These are phyloP conservation scores for Andrena trimmerana DNA, from an alignment of 2,888 invertebrate species.

Conservation along the genomic window DNA sequence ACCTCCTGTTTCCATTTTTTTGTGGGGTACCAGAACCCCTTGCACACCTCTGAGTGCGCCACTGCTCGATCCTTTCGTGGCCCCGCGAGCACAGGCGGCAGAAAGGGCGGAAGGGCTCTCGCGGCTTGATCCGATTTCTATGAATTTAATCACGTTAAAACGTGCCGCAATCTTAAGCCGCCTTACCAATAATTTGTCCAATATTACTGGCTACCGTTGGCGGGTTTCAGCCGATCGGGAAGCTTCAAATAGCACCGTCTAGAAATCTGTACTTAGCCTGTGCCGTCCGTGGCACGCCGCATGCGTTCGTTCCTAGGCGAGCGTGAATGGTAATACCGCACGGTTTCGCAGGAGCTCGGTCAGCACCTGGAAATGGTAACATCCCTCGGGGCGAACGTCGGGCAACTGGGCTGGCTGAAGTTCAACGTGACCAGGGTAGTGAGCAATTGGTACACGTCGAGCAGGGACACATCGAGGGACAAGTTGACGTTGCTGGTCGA, in stretches of 20 bases:
- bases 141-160: slow-evolving; percentile 57
- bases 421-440: slow-evolving; percentile 93
- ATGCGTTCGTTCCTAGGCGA: neutral
- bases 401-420: slow-evolving; percentile 93
- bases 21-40: too few species aligned
- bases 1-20: neutral
- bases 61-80: too few species aligned
- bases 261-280: neutral
- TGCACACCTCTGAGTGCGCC: too few species aligned
- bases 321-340: neutral
- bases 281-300: neutral
- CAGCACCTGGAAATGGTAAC: slow-evolving; percentile 83
- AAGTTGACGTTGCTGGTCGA: slow-evolving; percentile 93
- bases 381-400: slow-evolving; percentile 86
- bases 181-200: slow-evolving; percentile 52
- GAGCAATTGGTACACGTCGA: slow-evolving; percentile 89
- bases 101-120: neutral
- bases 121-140: slow-evolving; percentile 51
- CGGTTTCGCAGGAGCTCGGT: slow-evolving; percentile 80
- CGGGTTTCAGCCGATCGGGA: slow-evolving; percentile 57
- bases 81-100: too few species aligned
- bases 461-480: slow-evolving; percentile 84
- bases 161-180: slow-evolving; percentile 52
- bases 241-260: slow-evolving; percentile 37
- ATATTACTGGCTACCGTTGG: slow-evolving; percentile 58